These are phyloP conservation scores for Drosophila borborema DNA, from an alignment of 2,888 invertebrate genomes.

Conservation along the genomic window DNA sequence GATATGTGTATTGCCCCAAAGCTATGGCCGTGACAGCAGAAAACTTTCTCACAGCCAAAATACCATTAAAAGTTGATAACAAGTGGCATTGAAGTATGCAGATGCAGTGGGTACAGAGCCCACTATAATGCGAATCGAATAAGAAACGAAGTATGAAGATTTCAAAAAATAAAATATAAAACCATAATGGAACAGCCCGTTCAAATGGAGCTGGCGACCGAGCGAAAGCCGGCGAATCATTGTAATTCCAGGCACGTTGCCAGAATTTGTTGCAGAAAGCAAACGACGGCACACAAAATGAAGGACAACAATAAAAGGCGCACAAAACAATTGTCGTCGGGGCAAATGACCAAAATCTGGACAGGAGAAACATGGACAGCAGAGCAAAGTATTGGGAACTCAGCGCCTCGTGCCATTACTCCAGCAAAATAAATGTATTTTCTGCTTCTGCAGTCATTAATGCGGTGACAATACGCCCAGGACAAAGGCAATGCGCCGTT, in stretches of 20 bases:
- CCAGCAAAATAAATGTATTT: not conserved
- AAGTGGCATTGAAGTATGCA: slow-evolving; percentile 65
- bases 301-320: slow-evolving; percentile 70
- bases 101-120: slow-evolving; percentile 36
- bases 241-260: slow-evolving; percentile 77
- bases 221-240: slow-evolving; percentile 57
- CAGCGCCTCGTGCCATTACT: slow-evolving; percentile 4
- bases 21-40: slow-evolving; percentile 3
- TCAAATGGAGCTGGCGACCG: slow-evolving; percentile 25
- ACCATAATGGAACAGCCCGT: slow-evolving; percentile 36
- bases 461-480: slow-evolving; percentile 59
- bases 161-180: slow-evolving; percentile 19
- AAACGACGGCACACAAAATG: slow-evolving; percentile 68
- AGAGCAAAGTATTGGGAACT: slow-evolving; percentile 10
- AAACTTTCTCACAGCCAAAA: slow-evolving; percentile 49
- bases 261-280: slow-evolving; percentile 71
- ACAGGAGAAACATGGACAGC: slow-evolving; percentile 4
- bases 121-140: slow-evolving; percentile 37
- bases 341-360: slow-evolving; percentile 62
- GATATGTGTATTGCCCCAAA: slow-evolving; percentile 34
- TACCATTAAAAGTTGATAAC: slow-evolving; percentile 74
- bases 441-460: slow-evolving; percentile 61
- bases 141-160: slow-evolving; percentile 3
- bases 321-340: slow-evolving; percentile 71
- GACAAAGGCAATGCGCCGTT: slow-evolving; percentile 53